phyloP scores from a whole-genome alignment of 2,888 invertebrate genomes.

The Dynastes maya region DNA sequence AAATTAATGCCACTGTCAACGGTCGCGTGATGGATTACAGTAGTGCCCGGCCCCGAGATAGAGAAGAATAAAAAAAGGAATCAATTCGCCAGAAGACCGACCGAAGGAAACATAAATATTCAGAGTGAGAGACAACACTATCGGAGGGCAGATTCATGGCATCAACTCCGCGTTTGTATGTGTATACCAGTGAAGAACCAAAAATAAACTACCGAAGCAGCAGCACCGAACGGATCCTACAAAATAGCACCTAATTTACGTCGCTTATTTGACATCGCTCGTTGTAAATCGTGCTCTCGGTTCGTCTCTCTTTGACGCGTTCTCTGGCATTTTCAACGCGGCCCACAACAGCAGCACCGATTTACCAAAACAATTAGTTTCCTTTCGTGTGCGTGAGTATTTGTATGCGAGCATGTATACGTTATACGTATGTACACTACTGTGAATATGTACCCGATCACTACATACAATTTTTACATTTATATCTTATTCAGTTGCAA shows the following conservation, averaged over 20 bases:
- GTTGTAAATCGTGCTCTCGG: slow-evolving; percentile 58
- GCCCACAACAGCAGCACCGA: slow-evolving; percentile 44
- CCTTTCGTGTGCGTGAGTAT: slow-evolving; percentile 27
- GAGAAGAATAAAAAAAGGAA: slow-evolving; percentile 56
- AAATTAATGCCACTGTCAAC: slow-evolving; percentile 53
- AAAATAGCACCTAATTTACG: slow-evolving; percentile 60
- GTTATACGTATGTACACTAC: too few relatives aligned
- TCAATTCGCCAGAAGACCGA: slow-evolving; percentile 57
- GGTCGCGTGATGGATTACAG: slow-evolving; percentile 43
- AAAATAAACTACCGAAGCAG: slow-evolving; percentile 57
- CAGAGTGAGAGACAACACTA: slow-evolving; percentile 58
- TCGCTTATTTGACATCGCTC: slow-evolving; percentile 59
- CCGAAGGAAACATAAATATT: slow-evolving; percentile 60
- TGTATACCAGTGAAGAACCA: slow-evolving; percentile 47
- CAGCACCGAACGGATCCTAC: slow-evolving; percentile 57
- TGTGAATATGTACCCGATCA: too few relatives aligned
- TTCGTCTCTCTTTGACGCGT: slow-evolving; percentile 55
- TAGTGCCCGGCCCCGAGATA: slow-evolving; percentile 51
- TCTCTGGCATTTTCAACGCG: slow-evolving; percentile 55
- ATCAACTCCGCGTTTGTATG: slow-evolving; percentile 51
- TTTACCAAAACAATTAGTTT: slow-evolving; percentile 51
- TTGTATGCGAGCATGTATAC: background rate
- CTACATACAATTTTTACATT: too few relatives aligned
- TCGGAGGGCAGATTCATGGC: slow-evolving; percentile 59
- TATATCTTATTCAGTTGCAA: too few relatives aligned